Conservation (phyloP, 2,113 vertebrate species). For the Monopterus albus region DNA sequence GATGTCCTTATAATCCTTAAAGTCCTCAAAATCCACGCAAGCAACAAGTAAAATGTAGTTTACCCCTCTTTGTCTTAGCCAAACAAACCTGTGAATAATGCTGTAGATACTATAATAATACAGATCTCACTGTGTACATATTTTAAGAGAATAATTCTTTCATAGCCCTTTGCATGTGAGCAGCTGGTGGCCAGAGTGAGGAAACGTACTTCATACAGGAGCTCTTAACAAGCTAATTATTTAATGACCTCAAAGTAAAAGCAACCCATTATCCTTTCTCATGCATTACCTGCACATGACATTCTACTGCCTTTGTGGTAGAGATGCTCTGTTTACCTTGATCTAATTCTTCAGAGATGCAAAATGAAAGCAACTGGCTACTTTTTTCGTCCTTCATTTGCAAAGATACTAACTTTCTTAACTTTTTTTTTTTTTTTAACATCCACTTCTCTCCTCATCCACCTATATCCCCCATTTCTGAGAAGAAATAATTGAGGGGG, state of each 20-base stretch:
- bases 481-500: slow-evolving; percentile 27
- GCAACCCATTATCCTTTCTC: slow-evolving; percentile 60
- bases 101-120: too few relatives aligned
- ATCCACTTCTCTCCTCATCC: slow-evolving; percentile 3
- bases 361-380: slow-evolving; percentile 59
- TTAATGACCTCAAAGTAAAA: slow-evolving; percentile 70
- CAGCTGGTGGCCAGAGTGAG: slow-evolving; percentile 28
- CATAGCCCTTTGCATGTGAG: too few relatives aligned
- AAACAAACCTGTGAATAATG: slow-evolving; percentile 13
- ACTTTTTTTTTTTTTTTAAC: neutral
- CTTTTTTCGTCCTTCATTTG: slow-evolving; percentile 20
- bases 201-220: slow-evolving; percentile 51
- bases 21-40: neutral
- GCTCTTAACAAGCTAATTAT: slow-evolving; percentile 68
- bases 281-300: slow-evolving; percentile 26
- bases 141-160: too few relatives aligned
- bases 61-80: neutral
- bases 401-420: slow-evolving; percentile 36
- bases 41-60: neutral
- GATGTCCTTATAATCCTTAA: neutral
- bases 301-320: slow-evolving; percentile 12
- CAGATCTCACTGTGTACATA: too few relatives aligned
- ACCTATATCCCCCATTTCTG: slow-evolving; percentile 4
- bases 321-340: slow-evolving; percentile 65
- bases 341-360: slow-evolving; percentile 61